These are phyloP conservation scores for Mormyrus lacerda DNA, from an alignment of 2,113 vertebrate species.

Conservation along the genomic window DNA sequence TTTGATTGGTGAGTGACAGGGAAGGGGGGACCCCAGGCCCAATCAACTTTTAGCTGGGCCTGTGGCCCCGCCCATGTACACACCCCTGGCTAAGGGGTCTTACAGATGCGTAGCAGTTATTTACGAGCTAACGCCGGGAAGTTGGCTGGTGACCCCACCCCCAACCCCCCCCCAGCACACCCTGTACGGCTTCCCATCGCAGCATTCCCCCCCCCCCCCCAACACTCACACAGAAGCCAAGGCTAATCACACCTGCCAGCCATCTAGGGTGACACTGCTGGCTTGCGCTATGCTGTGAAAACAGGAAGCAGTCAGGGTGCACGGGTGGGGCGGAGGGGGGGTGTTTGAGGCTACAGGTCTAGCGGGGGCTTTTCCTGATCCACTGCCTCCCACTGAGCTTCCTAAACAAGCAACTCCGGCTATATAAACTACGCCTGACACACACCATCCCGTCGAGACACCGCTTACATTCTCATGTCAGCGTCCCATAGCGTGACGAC, in stretches of 20 bases:
- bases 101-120: background rate
- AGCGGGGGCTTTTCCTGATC: background rate
- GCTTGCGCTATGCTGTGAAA: background rate
- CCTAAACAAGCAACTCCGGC: background rate
- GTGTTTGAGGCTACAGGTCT: background rate
- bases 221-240: background rate
- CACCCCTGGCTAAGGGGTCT: background rate
- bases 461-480: background rate
- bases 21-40: background rate
- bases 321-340: background rate
- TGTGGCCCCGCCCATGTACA: background rate
- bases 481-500: background rate
- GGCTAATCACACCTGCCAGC: constrained; percentile 14
- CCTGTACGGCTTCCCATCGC: background rate
- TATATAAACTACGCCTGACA: background rate
- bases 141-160: background rate
- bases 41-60: background rate
- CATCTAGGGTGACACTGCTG: background rate
- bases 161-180: background rate
- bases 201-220: background rate
- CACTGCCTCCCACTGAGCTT: background rate
- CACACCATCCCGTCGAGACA: background rate
- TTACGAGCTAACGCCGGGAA: background rate
- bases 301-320: background rate
- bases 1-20: background rate